Evolutionary conservation across 2,888 invertebrate genomes (phyloP).

Genomic region (Drosophila tripunctata): DNA sequence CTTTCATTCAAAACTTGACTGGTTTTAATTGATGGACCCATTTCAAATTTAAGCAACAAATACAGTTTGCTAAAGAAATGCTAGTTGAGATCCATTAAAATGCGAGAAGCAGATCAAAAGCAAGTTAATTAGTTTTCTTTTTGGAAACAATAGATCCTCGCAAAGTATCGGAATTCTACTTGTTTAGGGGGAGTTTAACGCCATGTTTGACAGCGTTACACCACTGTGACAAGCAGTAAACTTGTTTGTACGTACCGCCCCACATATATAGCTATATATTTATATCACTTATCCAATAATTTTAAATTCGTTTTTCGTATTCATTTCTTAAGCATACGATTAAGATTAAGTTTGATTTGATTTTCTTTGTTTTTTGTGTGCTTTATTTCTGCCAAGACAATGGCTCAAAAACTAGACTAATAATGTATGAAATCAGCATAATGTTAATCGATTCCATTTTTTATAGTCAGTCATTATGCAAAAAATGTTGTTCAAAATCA

Average conservation of each 20-base stretch:
- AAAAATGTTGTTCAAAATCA: not conserved
- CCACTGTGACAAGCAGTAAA: constrained; percentile 32
- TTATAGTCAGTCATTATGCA: not conserved
- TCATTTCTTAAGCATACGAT: not conserved
- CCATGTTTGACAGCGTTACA: not conserved
- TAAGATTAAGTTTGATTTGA: constrained; percentile 14
- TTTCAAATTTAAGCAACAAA: not conserved
- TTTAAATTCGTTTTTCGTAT: constrained; percentile 13
- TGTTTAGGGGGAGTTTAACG: too few relatives aligned
- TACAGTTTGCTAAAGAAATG: too few relatives aligned
- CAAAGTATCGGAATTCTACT: too few relatives aligned
- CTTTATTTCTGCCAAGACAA: constrained; percentile 6
- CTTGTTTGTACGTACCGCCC: constrained; percentile 13
- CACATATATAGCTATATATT: not conserved
- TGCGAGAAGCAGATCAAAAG: too few relatives aligned
- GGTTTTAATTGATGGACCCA: not conserved
- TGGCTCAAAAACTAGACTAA: constrained; percentile 8
- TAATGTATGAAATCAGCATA: not conserved
- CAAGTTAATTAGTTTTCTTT: too few relatives aligned
- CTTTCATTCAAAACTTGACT: not conserved
- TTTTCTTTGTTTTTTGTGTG: not conserved
- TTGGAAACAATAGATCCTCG: too few relatives aligned
- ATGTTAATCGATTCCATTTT: not conserved
- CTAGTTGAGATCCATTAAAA: too few relatives aligned
- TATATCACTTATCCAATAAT: constrained; percentile 13